Evolutionary conservation across 2,797 vertebrate species (phyloP).

Genomic region (Nothura maculosa): DNA sequence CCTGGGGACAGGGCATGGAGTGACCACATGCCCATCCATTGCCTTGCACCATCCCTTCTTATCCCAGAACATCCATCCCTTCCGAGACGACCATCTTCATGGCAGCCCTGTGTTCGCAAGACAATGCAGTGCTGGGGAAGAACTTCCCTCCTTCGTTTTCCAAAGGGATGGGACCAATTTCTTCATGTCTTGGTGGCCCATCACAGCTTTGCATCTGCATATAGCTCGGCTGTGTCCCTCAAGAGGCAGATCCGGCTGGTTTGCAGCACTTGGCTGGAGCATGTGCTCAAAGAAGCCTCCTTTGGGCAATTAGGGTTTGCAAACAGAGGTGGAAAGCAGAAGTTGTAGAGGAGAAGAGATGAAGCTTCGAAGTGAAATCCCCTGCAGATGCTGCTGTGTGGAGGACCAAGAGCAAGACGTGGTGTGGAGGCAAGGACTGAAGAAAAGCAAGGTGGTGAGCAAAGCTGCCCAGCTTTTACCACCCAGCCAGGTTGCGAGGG

Average conservation of each 20-base stretch:
- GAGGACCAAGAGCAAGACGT: background rate
- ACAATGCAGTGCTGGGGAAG: fast-evolving
- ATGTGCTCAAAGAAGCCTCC: background rate
- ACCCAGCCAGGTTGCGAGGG: fast-evolving
- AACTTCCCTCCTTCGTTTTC: background rate
- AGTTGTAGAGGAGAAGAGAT: background rate
- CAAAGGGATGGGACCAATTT: background rate
- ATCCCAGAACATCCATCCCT: no score
- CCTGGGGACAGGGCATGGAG: background rate
- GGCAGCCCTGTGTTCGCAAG: background rate
- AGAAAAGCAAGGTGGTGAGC: background rate
- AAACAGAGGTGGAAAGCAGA: background rate
- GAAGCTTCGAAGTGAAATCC: background rate
- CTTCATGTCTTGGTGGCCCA: background rate
- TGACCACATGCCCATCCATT: no score
- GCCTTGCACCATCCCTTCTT: no score
- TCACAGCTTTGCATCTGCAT: background rate
- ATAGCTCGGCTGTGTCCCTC: background rate
- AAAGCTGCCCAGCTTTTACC: background rate
- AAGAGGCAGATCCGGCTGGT: background rate
- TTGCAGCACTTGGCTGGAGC: background rate
- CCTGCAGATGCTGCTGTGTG: background rate
- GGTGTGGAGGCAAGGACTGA: background rate
- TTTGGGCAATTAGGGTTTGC: background rate
- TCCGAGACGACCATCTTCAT: no score